A percentile compares a stretch with the other conserved stretches of the same genome.
Conservation (phyloP, 1,140 invertebrate species). For the Danaus plexippus region DNA sequence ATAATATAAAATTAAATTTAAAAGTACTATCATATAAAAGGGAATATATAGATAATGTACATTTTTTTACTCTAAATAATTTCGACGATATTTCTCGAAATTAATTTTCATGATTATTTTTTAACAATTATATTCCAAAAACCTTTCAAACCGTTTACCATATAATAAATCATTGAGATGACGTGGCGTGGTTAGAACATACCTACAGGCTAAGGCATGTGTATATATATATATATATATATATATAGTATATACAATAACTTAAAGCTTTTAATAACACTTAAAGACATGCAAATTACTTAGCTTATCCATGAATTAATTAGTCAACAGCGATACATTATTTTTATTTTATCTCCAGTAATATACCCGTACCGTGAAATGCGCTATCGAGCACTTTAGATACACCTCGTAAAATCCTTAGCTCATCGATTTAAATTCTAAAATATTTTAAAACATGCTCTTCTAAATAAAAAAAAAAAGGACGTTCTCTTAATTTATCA, state of each 20-base stretch:
- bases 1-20: no score
- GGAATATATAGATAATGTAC: no score
- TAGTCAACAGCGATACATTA: conserved; percentile 9
- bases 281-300: conserved; percentile 20
- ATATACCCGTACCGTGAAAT: conserved; percentile 7
- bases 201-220: no score
- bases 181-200: no score
- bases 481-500: conserved; percentile 13
- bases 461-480: conserved; percentile 14
- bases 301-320: conserved; percentile 20
- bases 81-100: no score
- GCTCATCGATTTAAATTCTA: conserved; percentile 8
- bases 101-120: no score
- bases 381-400: conserved; percentile 20
- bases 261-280: conserved; percentile 12
- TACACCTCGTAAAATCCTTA: conserved; percentile 11
- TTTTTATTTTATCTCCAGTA: conserved; percentile 17
- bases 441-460: conserved; percentile 11
- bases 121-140: no score
- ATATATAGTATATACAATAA: conserved; percentile 3
- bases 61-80: no score
- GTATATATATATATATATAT: no score
- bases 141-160: no score
- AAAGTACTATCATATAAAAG: no score
- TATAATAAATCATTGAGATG: no score